A percentile compares a stretch with the other conserved stretches of the same genome.
Evolutionary conservation across 2,797 vertebrate genomes (phyloP).

Genomic region (Morelia viridis): DNA sequence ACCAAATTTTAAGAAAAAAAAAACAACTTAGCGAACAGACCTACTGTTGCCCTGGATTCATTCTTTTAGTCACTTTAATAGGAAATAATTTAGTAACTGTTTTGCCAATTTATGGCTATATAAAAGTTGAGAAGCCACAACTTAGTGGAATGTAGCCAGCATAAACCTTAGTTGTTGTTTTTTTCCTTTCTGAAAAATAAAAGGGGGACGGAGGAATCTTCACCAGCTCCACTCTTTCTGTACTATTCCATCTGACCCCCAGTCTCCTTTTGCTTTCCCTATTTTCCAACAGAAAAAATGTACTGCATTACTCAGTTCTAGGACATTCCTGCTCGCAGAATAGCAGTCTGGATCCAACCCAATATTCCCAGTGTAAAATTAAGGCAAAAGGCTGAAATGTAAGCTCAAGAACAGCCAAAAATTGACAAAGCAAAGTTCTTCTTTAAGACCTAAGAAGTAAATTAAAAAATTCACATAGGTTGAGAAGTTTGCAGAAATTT

Average conservation of each 20-base stretch:
- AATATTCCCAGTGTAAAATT: constrained; percentile 19
- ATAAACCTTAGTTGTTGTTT: not conserved
- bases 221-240: no score
- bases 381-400: not conserved
- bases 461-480: not conserved
- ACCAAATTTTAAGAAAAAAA: not conserved
- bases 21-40: not conserved
- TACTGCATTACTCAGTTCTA: not conserved
- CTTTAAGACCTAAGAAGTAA: not conserved
- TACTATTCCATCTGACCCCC: not conserved
- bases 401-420: not conserved
- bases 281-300: not conserved
- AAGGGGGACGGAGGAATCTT: not conserved
- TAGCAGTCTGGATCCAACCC: not conserved
- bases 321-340: not conserved
- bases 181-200: not conserved
- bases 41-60: constrained; percentile 9
- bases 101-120: constrained; percentile 34
- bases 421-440: not conserved
- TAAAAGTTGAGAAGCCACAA: constrained; percentile 30
- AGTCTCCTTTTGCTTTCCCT: not conserved
- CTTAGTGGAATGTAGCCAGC: not conserved
- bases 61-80: constrained; percentile 28
- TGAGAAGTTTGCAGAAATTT: not conserved
- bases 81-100: not conserved